These are phyloP conservation scores for Palythoa grandiflora DNA, from an alignment of 92 coral and sea anemone species.

Conservation along the genomic window DNA sequence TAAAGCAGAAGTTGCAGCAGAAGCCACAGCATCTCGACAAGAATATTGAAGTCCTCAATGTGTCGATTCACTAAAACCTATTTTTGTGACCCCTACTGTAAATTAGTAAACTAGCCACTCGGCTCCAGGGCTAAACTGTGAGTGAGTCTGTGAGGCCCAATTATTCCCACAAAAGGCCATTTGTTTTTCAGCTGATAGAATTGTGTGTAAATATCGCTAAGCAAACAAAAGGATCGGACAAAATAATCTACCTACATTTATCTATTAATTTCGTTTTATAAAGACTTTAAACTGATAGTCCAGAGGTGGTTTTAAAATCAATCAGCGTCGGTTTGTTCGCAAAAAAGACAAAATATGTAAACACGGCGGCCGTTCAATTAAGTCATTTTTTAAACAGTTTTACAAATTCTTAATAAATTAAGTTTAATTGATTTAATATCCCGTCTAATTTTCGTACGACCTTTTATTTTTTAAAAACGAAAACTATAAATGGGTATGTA, in stretches of 20 bases:
- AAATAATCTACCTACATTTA: too few species aligned
- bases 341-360: too few species aligned
- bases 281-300: neutral
- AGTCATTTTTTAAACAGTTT: too few species aligned
- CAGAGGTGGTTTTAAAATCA: too few species aligned
- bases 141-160: neutral
- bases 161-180: neutral
- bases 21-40: conserved; percentile 17
- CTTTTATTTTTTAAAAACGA: too few species aligned
- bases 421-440: too few species aligned
- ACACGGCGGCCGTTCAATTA: too few species aligned
- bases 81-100: neutral
- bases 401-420: too few species aligned
- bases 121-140: neutral
- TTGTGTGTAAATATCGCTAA: neutral
- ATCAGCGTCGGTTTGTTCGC: too few species aligned
- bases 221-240: neutral
- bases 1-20: conserved; percentile 30
- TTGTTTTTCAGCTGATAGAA: neutral
- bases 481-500: too few species aligned
- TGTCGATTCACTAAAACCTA: neutral
- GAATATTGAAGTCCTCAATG: neutral
- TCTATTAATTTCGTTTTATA: too few species aligned
- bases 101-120: neutral
- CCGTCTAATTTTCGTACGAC: too few species aligned